Evolutionary conservation across 1,140 invertebrate species (phyloP).

Genomic region (Macrobrachium nipponense): DNA sequence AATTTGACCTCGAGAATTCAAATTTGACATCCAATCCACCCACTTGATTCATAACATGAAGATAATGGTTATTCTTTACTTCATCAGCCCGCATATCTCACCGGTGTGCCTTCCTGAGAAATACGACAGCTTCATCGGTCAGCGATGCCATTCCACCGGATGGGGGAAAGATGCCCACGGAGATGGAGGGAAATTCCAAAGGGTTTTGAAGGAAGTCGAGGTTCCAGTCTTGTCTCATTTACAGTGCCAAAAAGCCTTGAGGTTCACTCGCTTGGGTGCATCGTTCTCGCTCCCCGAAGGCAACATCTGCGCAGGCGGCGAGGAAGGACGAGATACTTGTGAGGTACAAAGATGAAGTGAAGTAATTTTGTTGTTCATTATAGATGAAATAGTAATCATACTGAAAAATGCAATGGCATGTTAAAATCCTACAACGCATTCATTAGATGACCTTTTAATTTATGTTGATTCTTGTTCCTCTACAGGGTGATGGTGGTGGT

Average conservation of each 20-base stretch:
- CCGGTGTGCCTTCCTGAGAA: constrained; percentile 72
- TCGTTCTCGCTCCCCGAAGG: constrained; percentile 72
- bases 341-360: constrained; percentile 62
- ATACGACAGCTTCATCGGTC: constrained; percentile 81
- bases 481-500: constrained; percentile 85
- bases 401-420: neutral
- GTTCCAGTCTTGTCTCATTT: constrained; percentile 69
- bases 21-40: no score
- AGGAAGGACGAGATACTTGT: constrained; percentile 86
- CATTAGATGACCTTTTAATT: neutral
- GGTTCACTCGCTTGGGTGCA: constrained; percentile 69
- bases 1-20: no score
- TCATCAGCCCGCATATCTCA: constrained; percentile 76
- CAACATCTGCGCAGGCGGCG: constrained; percentile 91
- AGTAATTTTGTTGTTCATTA: neutral
- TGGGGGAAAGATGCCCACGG: constrained; percentile 96
- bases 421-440: neutral
- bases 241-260: constrained; percentile 70
- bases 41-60: no score
- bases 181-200: constrained; percentile 89
- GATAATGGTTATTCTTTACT: no score
- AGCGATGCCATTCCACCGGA: constrained; percentile 89
- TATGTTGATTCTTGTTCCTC: constrained; percentile 45
- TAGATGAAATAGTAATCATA: neutral
- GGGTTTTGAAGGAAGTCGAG: constrained; percentile 78